Percentiles rank a stretch among this genome's conserved stretches.
These are phyloP conservation scores for Eira barbara DNA, from an alignment of 2,113 vertebrate genomes.

Conservation along the genomic window DNA sequence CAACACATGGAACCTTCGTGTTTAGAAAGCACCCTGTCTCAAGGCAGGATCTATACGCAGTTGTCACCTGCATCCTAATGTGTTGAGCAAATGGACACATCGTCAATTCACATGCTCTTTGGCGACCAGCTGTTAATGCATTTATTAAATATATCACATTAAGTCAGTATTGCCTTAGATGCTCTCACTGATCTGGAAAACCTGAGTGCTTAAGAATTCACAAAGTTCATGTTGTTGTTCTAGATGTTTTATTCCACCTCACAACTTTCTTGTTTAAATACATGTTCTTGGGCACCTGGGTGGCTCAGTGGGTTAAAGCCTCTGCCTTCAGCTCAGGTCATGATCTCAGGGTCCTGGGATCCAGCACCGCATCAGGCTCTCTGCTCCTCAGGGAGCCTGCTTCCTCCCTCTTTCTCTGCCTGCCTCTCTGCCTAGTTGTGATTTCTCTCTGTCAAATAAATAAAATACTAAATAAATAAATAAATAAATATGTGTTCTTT, in stretches of 20 bases:
- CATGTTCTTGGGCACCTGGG: not conserved
- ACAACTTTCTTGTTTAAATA: not conserved
- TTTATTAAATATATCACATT: not conserved
- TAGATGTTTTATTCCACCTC: not conserved
- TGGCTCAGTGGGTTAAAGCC: too few species aligned
- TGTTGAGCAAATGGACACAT: not conserved
- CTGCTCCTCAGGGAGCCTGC: too few species aligned
- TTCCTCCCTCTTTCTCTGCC: too few species aligned
- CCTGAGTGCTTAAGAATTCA: slow-evolving; percentile 13
- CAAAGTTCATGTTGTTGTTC: not conserved
- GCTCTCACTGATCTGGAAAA: not conserved
- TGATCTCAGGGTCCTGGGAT: too few species aligned
- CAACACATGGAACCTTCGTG: not conserved
- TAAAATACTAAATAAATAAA: too few species aligned
- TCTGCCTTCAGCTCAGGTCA: too few species aligned
- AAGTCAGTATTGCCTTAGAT: not conserved
- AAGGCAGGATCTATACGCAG: not conserved
- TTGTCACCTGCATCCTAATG: not conserved
- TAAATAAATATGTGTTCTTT: not conserved
- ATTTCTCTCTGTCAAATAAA: too few species aligned
- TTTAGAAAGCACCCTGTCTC: not conserved
- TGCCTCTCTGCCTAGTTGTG: too few species aligned
- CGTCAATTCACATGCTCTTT: not conserved
- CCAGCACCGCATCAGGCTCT: too few species aligned
- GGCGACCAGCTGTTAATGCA: not conserved